Percentiles rank a stretch among this genome's conserved stretches.
Evolutionary conservation across 2,113 vertebrate genomes (phyloP).

Genomic region (Protobothrops mucrosquamatus): DNA sequence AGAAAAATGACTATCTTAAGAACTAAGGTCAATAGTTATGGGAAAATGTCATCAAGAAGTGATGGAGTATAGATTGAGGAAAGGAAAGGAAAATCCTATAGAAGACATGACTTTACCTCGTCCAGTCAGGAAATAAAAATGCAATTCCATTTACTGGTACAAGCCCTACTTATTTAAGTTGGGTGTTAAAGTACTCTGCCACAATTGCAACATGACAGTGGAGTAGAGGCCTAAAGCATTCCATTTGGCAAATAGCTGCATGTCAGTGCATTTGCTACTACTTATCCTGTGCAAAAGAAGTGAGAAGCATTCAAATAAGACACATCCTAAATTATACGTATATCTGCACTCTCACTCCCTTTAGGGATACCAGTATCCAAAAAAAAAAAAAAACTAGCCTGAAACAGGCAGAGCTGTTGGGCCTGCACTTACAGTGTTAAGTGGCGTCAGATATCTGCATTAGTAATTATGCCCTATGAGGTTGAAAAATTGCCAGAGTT

Average conservation of each 20-base stretch:
- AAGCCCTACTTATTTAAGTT: background rate
- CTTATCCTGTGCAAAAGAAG: background rate
- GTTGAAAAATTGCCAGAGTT: background rate
- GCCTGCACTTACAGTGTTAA: background rate
- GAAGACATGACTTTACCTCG: background rate
- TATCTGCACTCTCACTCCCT: background rate
- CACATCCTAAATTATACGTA: background rate
- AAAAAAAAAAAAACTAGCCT: background rate
- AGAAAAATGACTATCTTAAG: background rate
- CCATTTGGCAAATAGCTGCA: background rate
- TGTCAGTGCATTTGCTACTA: background rate
- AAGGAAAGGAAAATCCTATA: background rate
- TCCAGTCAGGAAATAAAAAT: background rate
- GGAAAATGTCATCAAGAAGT: background rate
- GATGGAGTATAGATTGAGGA: background rate
- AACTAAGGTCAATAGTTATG: background rate
- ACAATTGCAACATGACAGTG: background rate
- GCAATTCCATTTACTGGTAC: background rate
- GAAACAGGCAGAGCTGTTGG: background rate
- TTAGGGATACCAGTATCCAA: background rate
- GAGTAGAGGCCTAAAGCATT: background rate
- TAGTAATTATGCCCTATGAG: slow-evolving; percentile 10
- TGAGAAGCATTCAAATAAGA: background rate
- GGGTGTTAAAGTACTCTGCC: background rate
- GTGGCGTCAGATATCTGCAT: background rate